Base-by-base conservation (phyloP, 2,888 invertebrate genomes). In the Oegoconia quadripuncta region DNA sequence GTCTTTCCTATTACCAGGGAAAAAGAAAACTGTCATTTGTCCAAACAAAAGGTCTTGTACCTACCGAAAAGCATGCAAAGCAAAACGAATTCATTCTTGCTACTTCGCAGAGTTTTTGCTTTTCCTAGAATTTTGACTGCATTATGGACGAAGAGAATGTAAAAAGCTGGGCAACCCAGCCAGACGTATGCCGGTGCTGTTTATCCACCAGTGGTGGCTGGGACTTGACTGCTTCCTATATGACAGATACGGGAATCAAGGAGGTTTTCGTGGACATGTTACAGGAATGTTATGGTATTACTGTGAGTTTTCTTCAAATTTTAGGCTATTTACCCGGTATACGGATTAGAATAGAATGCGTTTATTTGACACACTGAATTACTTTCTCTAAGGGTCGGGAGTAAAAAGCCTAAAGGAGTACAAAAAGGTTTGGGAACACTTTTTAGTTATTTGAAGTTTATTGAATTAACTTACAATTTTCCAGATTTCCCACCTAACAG, bases 401-500 rank as follows among this genome's bases (percentile, higher is more conserved):
- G n/a, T n/a, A n/a, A n/a, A n/a, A n/a, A n/a, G n/a, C n/a, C n/a
- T n/a, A n/a, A n/a, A n/a, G n/a, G n/a, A n/a, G n/a, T n/a, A n/a
- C n/a, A n/a, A 5, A 7, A 18, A 5, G 3, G 18, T n/a, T 23
- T 23, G 9, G 23, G 7, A 8, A 23, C 6, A 14, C 14, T 13
- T 27, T 27, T 13, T 2, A 3, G 6, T 7, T 29, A 8, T 7
- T 3, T 15, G 8, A 29, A 7, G 13, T 23, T 2, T 14, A 15
- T 28, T 9, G n/a, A n/a, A n/a, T n/a, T n/a, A n/a, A n/a, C n/a
- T n/a, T n/a, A n/a, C n/a, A n/a, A n/a, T 13, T 14, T 38, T 27
- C 1, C 48, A 64, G 74, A 45, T 79, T 2, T 67, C 71, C 0
- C 45, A 49, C 22, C 29, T 73, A 12, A 29, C 50, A 6, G 60